Conservation (phyloP, 35 echinoderm and acorn worm species). For the Ophiothrix spiculata region DNA sequence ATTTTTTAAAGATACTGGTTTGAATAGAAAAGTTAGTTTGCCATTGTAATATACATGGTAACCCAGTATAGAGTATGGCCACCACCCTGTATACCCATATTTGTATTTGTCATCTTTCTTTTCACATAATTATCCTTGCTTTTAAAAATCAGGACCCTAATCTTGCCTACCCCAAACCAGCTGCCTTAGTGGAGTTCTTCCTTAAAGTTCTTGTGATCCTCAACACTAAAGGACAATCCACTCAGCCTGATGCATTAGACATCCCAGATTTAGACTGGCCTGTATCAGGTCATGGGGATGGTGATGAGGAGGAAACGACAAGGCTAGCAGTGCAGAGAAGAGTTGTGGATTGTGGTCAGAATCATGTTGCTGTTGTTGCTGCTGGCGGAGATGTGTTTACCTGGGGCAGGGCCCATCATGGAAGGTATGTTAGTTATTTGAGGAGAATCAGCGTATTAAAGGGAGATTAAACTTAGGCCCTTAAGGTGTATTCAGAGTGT, state of each 20-base stretch:
- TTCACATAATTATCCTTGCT: too few relatives aligned
- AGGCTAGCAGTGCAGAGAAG: slow-evolving; percentile 26
- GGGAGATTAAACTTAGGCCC: not conserved
- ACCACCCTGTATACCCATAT: too few relatives aligned
- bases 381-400: slow-evolving; percentile 79
- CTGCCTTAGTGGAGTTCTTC: slow-evolving; percentile 66
- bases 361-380: slow-evolving; percentile 63
- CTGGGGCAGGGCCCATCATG: slow-evolving; percentile 75
- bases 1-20: too few relatives aligned
- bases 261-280: not conserved
- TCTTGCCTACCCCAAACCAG: too few relatives aligned
- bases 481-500: not conserved
- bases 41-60: too few relatives aligned
- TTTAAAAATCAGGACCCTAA: too few relatives aligned
- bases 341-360: slow-evolving; percentile 64
- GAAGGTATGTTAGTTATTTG: slow-evolving; percentile 37
- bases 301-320: not conserved
- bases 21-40: too few relatives aligned
- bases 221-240: slow-evolving; percentile 25
- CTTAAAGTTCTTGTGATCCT: slow-evolving; percentile 60
- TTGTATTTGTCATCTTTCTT: too few relatives aligned
- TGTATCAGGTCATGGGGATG: not conserved
- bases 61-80: too few relatives aligned
- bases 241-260: not conserved
- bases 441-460: not conserved